A percentile compares a stretch with the other conserved stretches of the same genome.
Conservation (phyloP, 1,140 invertebrate genomes). For the Tribolium madens region DNA sequence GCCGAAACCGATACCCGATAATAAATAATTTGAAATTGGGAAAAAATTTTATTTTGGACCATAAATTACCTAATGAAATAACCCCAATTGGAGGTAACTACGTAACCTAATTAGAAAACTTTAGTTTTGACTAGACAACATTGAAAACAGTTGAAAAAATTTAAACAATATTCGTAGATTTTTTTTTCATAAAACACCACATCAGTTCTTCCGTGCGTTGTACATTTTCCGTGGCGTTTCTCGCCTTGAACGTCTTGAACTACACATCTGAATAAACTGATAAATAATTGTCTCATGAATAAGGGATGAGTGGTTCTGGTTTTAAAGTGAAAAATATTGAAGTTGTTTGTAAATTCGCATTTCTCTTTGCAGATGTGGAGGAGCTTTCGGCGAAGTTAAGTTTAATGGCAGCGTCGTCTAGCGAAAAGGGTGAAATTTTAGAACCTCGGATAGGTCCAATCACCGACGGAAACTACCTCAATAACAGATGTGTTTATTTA, state of each 20-base stretch:
- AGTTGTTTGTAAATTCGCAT: neutral
- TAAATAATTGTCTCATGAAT: neutral
- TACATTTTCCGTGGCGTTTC: too few species aligned
- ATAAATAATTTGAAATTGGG: too few species aligned
- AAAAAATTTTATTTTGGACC: too few species aligned
- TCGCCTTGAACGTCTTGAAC: neutral
- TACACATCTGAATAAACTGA: neutral
- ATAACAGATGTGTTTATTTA: conserved; percentile 61
- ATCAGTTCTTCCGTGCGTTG: too few species aligned
- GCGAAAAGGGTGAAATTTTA: conserved; percentile 55
- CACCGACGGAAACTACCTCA: conserved; percentile 56
- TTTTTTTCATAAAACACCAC: too few species aligned
- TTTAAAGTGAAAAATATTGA: neutral
- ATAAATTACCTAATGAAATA: too few species aligned
- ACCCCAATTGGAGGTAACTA: too few species aligned
- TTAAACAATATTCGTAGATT: too few species aligned
- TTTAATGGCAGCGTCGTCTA: conserved; percentile 66
- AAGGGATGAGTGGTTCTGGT: neutral
- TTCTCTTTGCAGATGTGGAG: conserved; percentile 66
- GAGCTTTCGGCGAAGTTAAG: conserved; percentile 66
- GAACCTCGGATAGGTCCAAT: conserved; percentile 54
- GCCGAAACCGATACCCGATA: too few species aligned
- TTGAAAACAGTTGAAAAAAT: too few species aligned
- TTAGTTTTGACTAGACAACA: too few species aligned
- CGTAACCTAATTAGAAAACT: too few species aligned